Conservation (phyloP, 2,888 invertebrate genomes). For the Morpho helenor region DNA sequence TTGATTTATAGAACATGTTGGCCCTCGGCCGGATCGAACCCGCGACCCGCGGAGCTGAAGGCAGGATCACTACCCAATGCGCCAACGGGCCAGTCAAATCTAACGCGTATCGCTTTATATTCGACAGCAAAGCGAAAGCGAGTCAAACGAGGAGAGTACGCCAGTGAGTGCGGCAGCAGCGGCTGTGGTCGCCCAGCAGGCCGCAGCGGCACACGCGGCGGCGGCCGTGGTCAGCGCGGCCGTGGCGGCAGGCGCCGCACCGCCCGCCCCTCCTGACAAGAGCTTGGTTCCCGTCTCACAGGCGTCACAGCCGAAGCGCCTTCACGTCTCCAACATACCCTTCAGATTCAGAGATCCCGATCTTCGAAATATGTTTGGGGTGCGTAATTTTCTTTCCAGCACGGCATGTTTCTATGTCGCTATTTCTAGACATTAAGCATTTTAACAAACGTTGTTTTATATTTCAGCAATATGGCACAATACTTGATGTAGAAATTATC, state of each 20-base stretch:
- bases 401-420: slow-evolving; percentile 30
- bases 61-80: too few species aligned
- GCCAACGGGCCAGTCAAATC: too few species aligned
- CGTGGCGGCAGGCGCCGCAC: slow-evolving; percentile 46
- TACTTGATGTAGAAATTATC: slow-evolving; percentile 99
- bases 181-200: slow-evolving; percentile 66
- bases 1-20: too few species aligned
- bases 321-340: slow-evolving; percentile 99
- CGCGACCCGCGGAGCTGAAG: too few species aligned
- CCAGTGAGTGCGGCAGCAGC: slow-evolving; percentile 74
- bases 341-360: slow-evolving; percentile 99
- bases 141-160: slow-evolving; percentile 75
- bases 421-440: slow-evolving; percentile 15
- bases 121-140: slow-evolving; percentile 63
- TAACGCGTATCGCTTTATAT: background rate
- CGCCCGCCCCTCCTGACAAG: slow-evolving; percentile 64
- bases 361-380: slow-evolving; percentile 98
- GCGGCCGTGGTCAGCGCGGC: slow-evolving; percentile 59
- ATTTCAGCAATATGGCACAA: slow-evolving; percentile 98
- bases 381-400: slow-evolving; percentile 76
- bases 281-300: slow-evolving; percentile 74
- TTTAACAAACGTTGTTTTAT: slow-evolving; percentile 48
- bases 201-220: slow-evolving; percentile 71
- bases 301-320: slow-evolving; percentile 90
- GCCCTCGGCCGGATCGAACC: too few species aligned